These are phyloP conservation scores for Urophycis tenuis DNA, from an alignment of 2,797 vertebrate species.

Conservation along the genomic window DNA sequence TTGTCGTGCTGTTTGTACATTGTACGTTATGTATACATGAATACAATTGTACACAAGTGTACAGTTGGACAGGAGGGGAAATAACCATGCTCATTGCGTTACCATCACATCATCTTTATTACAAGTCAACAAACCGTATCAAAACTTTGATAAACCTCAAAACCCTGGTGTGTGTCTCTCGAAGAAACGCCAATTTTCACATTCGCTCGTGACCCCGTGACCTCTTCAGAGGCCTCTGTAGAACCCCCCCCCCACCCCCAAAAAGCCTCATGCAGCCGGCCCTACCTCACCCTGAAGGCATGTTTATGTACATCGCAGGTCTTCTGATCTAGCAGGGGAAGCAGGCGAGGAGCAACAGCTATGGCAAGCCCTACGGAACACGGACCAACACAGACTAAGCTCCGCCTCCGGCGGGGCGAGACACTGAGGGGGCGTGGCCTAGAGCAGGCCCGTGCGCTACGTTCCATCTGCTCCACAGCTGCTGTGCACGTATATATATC, in stretches of 20 bases:
- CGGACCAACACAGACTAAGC: background rate
- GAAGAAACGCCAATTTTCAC: background rate
- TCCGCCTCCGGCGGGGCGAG: background rate
- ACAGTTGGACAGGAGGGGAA: background rate
- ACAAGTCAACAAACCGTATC: conserved; percentile 67
- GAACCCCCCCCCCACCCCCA: too few relatives aligned
- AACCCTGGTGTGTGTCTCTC: conserved; percentile 24
- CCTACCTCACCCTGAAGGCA: background rate
- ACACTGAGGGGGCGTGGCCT: background rate
- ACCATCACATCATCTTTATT: conserved; percentile 60
- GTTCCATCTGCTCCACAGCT: conserved; percentile 24
- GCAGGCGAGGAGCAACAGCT: conserved; percentile 16
- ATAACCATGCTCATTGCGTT: conserved; percentile 15
- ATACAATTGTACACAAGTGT: background rate
- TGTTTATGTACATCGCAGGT: background rate
- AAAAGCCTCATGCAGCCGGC: background rate
- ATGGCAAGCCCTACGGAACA: conserved; percentile 32
- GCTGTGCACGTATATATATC: background rate
- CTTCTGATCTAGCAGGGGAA: background rate
- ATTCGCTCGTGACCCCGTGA: background rate
- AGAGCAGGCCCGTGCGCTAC: conserved; percentile 25
- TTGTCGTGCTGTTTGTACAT: background rate
- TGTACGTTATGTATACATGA: background rate
- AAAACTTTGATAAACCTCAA: conserved; percentile 55
- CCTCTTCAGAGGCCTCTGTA: conserved; percentile 22